Percentiles rank a stretch among this genome's conserved stretches.
Conservation (phyloP, 2,113 vertebrate genomes). For the Platichthys stellatus region DNA sequence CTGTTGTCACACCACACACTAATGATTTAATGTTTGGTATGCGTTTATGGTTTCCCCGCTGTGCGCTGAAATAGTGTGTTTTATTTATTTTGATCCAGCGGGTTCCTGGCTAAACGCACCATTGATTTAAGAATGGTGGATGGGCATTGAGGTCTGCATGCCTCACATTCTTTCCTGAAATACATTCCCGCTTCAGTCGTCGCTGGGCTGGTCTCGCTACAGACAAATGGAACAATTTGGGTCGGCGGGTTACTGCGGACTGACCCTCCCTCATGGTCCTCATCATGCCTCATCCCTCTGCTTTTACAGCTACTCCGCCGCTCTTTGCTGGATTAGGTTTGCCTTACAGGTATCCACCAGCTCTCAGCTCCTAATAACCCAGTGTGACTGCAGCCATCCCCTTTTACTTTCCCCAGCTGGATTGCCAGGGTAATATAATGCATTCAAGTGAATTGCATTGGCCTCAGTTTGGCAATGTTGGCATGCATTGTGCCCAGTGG, state of each 20-base stretch:
- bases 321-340: conserved; percentile 55
- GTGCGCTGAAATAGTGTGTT: conserved; percentile 65
- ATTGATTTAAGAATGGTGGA: conserved; percentile 70
- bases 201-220: conserved; percentile 23
- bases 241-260: conserved; percentile 21
- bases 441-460: conserved; percentile 71
- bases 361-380: conserved; percentile 52
- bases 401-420: conserved; percentile 46
- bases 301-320: conserved; percentile 36
- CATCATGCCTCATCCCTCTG: conserved; percentile 42
- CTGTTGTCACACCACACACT: conserved; percentile 49
- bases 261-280: conserved; percentile 43
- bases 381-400: conserved; percentile 69
- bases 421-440: conserved; percentile 65
- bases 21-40: conserved; percentile 66
- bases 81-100: conserved; percentile 68
- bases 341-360: conserved; percentile 61
- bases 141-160: conserved; percentile 60
- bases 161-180: conserved; percentile 64
- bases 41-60: conserved; percentile 47
- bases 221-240: conserved; percentile 53
- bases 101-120: conserved; percentile 61
- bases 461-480: conserved; percentile 67
- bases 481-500: conserved; percentile 76
- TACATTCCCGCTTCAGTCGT: conserved; percentile 34